A percentile compares a stretch with the other conserved stretches of the same genome.
These are phyloP conservation scores for Mythimna loreyi DNA, from an alignment of 2,888 invertebrate species.

Conservation along the genomic window DNA sequence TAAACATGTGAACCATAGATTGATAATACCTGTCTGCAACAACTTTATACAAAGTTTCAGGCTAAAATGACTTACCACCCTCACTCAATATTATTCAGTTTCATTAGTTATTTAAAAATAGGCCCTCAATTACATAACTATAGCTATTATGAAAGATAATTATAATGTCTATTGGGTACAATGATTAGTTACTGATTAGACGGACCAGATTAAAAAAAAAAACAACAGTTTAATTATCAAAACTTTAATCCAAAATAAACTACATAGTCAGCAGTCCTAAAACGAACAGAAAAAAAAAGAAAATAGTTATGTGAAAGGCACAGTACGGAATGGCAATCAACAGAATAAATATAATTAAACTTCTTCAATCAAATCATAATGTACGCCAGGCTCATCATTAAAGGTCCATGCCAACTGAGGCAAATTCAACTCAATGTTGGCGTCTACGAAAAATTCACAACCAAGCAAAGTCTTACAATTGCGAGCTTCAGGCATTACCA, in stretches of 20 bases:
- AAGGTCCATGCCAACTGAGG: slow-evolving; percentile 58
- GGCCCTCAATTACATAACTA: too few relatives aligned
- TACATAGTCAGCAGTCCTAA: background rate
- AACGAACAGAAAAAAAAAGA: slow-evolving; percentile 7
- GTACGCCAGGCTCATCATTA: slow-evolving; percentile 30
- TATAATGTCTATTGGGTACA: too few relatives aligned
- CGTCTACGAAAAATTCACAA: slow-evolving; percentile 47
- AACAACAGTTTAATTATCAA: background rate
- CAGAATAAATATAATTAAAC: background rate
- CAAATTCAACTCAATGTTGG: slow-evolving; percentile 62
- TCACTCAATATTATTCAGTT: too few relatives aligned
- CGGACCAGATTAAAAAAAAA: background rate
- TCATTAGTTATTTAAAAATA: too few relatives aligned
- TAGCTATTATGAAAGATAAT: too few relatives aligned
- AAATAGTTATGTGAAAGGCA: background rate
- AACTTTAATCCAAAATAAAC: slow-evolving; percentile 4
- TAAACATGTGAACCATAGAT: too few relatives aligned
- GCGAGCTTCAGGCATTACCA: slow-evolving; percentile 39
- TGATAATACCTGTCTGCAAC: too few relatives aligned
- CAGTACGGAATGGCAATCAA: background rate
- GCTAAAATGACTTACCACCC: too few relatives aligned
- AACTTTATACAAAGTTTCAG: too few relatives aligned
- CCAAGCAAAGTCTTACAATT: slow-evolving; percentile 40
- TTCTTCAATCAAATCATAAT: slow-evolving; percentile 41
- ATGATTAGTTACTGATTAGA: too few relatives aligned